Evolutionary conservation across 2,797 vertebrate genomes (phyloP).

Genomic region (Lagocephalus sceleratus): DNA sequence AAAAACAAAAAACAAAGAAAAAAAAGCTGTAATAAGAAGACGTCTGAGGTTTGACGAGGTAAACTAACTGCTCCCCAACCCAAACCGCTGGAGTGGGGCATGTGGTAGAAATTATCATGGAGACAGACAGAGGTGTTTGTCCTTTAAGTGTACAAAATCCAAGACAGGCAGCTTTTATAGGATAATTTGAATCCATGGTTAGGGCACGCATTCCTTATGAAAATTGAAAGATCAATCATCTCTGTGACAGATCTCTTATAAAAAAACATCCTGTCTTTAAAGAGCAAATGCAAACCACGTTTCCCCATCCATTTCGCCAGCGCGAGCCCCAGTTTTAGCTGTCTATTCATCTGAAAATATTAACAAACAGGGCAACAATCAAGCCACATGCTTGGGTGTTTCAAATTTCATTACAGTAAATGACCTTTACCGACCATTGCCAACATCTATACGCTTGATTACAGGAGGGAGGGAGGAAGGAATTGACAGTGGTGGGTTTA

Average conservation of each 20-base stretch:
- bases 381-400: constrained; percentile 74
- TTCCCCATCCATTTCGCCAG: neutral
- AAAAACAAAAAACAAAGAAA: constrained; percentile 45
- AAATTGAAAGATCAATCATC: constrained; percentile 77
- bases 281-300: constrained; percentile 50
- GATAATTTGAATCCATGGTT: constrained; percentile 74
- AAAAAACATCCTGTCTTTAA: constrained; percentile 51
- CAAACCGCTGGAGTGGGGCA: constrained; percentile 75
- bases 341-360: constrained; percentile 73
- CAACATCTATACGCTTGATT: constrained; percentile 65
- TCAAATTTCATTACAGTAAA: constrained; percentile 76
- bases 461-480: constrained; percentile 23
- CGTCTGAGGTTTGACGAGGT: constrained; percentile 76
- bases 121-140: constrained; percentile 79
- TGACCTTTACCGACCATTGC: constrained; percentile 74
- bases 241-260: constrained; percentile 59
- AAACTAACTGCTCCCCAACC: constrained; percentile 74
- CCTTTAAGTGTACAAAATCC: constrained; percentile 71
- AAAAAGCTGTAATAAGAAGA: constrained; percentile 72
- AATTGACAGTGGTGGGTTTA: constrained; percentile 62
- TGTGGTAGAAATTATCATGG: constrained; percentile 75
- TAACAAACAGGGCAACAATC: constrained; percentile 74
- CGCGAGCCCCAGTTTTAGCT: constrained; percentile 42
- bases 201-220: constrained; percentile 68
- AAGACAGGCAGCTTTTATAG: constrained; percentile 72